Evolutionary conservation across 2,797 vertebrate genomes (phyloP).

Genomic region (Channa striata): DNA sequence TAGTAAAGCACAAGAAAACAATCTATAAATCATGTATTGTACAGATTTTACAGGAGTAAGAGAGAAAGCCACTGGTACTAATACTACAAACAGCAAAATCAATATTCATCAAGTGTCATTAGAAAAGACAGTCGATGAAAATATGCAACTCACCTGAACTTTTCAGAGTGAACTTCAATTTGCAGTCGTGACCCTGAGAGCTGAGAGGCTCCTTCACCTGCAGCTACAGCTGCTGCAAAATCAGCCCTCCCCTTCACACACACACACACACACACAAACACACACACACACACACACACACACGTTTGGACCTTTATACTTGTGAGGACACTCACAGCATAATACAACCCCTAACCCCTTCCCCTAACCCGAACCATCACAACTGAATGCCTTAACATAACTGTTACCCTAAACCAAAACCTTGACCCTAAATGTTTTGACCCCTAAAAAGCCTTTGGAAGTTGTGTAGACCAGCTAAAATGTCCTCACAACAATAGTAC

Average conservation of each 20-base stretch:
- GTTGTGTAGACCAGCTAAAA: too few relatives aligned
- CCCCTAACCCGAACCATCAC: too few relatives aligned
- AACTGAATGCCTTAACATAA: too few relatives aligned
- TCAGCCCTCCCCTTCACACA: slow-evolving; percentile 31
- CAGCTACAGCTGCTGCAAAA: slow-evolving; percentile 35
- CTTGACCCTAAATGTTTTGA: too few relatives aligned
- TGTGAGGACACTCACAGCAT: too few relatives aligned
- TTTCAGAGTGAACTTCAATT: slow-evolving; percentile 34
- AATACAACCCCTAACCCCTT: too few relatives aligned
- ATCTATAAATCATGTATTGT: too few relatives aligned
- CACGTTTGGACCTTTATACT: too few relatives aligned
- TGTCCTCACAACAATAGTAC: too few relatives aligned
- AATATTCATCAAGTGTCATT: not conserved
- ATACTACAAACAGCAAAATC: not conserved
- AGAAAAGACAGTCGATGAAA: not conserved
- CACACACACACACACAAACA: slow-evolving; percentile 4
- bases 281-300: slow-evolving; percentile 3
- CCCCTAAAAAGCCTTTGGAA: too few relatives aligned
- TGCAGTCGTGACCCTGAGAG: slow-evolving; percentile 22
- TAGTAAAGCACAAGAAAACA: not conserved
- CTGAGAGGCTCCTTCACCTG: slow-evolving; percentile 28
- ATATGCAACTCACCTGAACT: slow-evolving; percentile 35
- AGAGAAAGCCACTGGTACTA: not conserved
- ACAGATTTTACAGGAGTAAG: not conserved
- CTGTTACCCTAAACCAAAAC: too few relatives aligned